Evolutionary conservation across 53 echinoderm and acorn worm genomes (phyloP), one percentile per base, ranked within the genome.

Genomic region (Glandiceps talaboti): DNA sequence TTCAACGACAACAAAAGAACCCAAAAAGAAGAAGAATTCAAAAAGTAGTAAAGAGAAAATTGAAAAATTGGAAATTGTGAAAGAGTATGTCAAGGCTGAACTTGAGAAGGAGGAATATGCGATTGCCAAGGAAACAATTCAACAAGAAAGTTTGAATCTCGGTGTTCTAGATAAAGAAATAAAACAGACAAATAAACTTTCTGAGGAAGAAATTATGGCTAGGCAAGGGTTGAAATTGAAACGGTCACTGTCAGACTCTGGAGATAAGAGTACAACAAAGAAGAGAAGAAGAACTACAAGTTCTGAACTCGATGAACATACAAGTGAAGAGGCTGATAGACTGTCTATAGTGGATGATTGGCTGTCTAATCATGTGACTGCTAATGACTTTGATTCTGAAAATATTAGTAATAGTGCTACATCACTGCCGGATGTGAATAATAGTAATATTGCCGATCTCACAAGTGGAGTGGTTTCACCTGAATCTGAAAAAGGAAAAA

Each of bases 1-100:
- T n/a, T 14, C 86, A 81, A 31, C 33, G 80, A 26, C 83, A 86
- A 79, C 73, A 74, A 0, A 90, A 90, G 32, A 83, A 86, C 73
- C 10, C 76, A 1, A 83, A 90, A 83, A 76, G 86, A 86, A 10
- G 86, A 90, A 31, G 33, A 80, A 29, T 79, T 72, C n/a, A 74
- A 85, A 29, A 76, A 29, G 73, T 30, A 81, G 76, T 76, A 81
- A 76, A 32, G 82, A 45, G 20, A 45, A 45, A 20, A 6, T 20
- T 12, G 6, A 6, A 30, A 30, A 29, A 32, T 30, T 80, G 85
- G 86, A 81, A 81, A 73, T 79, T 74, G 76, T 76, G 81, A 27
- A 85, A 73, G 79, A 33, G 28, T 30, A 32, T 27, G 82, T 32
- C 1, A 30, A 31, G 1, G 10, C 27, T 0, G 10, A 33, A 28